phyloP scores from a whole-genome alignment of 2,113 vertebrate species.

The Ciconia maguari region DNA sequence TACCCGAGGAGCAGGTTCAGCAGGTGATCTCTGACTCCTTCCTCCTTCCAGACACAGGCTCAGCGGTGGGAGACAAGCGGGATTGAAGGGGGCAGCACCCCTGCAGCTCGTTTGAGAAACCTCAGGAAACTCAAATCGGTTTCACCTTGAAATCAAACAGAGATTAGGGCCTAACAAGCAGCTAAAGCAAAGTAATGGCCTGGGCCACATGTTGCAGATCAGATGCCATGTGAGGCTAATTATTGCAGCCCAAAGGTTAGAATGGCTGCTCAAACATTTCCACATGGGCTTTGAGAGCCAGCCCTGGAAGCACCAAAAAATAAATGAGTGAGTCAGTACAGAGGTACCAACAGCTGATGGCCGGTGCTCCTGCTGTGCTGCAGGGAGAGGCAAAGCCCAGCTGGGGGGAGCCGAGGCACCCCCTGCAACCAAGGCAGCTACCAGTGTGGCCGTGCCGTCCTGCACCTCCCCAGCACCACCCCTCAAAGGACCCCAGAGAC shows the following conservation, averaged over 20 bases:
- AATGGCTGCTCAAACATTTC: conserved; percentile 43
- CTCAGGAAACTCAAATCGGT: conserved; percentile 38
- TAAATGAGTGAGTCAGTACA: not conserved
- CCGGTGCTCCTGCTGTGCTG: not conserved
- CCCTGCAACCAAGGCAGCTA: not conserved
- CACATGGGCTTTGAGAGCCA: not conserved
- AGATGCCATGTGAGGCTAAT: conserved; percentile 36
- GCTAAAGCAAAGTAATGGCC: not conserved
- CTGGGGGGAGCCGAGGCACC: not conserved
- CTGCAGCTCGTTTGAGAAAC: not conserved
- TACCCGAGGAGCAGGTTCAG: not conserved
- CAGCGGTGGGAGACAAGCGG: not conserved
- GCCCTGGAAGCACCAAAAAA: not conserved
- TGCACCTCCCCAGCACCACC: not conserved
- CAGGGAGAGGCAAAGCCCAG: not conserved
- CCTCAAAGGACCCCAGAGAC: not conserved
- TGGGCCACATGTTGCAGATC: not conserved
- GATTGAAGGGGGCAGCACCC: not conserved
- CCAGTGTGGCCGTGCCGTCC: not conserved
- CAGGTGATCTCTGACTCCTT: not conserved
- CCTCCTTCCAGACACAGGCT: not conserved
- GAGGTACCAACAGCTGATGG: not conserved
- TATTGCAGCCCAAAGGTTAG: conserved; percentile 31
- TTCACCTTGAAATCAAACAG: conserved; percentile 58
- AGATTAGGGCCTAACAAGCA: conserved; percentile 57